phyloP scores from a whole-genome alignment of 2,888 invertebrate species.

The Anoncus sp. region DNA sequence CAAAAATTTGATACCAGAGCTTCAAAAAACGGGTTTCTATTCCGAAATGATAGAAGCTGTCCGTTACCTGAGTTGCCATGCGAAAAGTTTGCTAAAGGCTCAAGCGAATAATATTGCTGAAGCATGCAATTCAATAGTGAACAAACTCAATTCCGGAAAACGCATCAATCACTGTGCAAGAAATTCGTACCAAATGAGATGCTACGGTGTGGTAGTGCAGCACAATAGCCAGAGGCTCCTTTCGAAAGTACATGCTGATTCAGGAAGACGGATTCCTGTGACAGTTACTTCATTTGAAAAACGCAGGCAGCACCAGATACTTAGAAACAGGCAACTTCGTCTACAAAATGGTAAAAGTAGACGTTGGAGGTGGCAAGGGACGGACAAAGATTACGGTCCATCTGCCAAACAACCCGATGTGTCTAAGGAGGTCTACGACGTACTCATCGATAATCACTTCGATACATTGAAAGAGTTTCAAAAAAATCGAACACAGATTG shows the following conservation, averaged over 20 bases:
- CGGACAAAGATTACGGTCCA: conserved; percentile 23
- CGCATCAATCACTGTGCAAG: conserved; percentile 70
- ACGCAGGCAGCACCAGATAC: too few relatives aligned
- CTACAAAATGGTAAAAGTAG: too few relatives aligned
- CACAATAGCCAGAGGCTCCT: conserved; percentile 71
- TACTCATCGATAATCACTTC: conserved; percentile 14
- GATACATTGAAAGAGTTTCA: conserved; percentile 5
- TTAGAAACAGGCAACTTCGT: too few relatives aligned
- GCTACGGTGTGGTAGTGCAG: conserved; percentile 14
- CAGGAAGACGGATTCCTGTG: too few relatives aligned
- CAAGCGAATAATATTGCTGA: conserved; percentile 65
- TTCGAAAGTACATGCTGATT: conserved; percentile 31
- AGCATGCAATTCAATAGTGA: conserved; percentile 37
- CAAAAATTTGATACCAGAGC: not conserved
- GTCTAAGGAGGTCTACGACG: not conserved
- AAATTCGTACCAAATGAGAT: conserved; percentile 74
- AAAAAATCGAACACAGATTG: conserved; percentile 8
- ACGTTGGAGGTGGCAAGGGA: not conserved
- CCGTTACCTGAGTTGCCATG: conserved; percentile 37
- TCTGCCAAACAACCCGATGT: conserved; percentile 11
- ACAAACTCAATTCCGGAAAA: conserved; percentile 63
- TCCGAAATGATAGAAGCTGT: conserved; percentile 40
- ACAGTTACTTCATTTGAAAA: too few relatives aligned
- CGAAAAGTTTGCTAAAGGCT: conserved; percentile 60
- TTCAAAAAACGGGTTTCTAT: conserved; percentile 55